Evolutionary conservation across 2,797 vertebrate genomes (phyloP).

Genomic region (Setipinna tenuifilis): DNA sequence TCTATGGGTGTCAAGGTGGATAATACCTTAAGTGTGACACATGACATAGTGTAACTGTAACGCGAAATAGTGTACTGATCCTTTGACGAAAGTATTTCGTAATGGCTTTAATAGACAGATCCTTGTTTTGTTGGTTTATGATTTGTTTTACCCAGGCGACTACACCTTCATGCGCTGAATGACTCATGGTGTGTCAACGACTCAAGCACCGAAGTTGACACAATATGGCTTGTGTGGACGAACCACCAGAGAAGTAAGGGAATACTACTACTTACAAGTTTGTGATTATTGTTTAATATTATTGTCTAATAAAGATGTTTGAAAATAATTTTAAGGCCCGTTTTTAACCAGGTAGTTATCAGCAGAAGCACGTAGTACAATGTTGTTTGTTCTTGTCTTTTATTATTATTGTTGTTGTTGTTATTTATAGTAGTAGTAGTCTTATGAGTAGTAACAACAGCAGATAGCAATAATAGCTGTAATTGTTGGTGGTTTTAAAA

Average conservation of each 20-base stretch:
- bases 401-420: background rate
- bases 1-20: no score
- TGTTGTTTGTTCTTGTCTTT: no score
- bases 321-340: background rate
- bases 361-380: background rate
- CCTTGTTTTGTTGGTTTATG: background rate
- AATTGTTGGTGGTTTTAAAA: no score
- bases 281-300: background rate
- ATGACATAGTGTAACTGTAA: background rate
- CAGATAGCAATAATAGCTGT: background rate
- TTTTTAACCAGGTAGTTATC: no score
- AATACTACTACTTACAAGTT: no score
- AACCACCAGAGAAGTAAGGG: constrained; percentile 75
- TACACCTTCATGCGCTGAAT: constrained; percentile 27
- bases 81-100: no score
- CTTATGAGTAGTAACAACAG: background rate
- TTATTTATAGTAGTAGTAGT: background rate
- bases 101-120: background rate
- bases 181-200: constrained; percentile 53
- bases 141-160: constrained; percentile 31
- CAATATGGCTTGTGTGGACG: constrained; percentile 67
- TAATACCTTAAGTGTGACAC: background rate
- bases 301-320: background rate
- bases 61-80: background rate
- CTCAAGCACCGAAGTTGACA: constrained; percentile 37